Evolutionary conservation across 2,888 invertebrate genomes (phyloP).

Genomic region (Megalurothrips usitatus): DNA sequence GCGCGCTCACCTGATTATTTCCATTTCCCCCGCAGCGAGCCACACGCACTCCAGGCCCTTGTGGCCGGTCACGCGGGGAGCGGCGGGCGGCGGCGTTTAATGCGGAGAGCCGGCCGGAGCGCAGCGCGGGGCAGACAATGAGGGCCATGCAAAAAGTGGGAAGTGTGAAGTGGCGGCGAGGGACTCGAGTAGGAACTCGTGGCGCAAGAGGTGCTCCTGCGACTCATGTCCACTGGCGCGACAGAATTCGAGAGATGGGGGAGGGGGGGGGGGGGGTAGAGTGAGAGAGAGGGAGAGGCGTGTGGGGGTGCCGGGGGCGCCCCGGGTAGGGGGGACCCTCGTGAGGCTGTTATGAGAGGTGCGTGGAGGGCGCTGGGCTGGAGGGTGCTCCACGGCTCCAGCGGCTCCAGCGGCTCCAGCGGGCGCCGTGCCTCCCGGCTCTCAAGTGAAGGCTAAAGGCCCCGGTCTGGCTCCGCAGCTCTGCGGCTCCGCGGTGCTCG

Average conservation of each 20-base stretch:
- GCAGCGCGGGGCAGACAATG: neutral
- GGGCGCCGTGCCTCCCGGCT: too few species aligned
- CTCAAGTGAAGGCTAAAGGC: neutral
- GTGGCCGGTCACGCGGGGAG: too few species aligned
- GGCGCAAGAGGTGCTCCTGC: neutral
- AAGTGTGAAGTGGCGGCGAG: neutral
- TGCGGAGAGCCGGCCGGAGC: neutral
- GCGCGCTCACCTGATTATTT: too few species aligned
- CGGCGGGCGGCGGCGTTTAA: neutral
- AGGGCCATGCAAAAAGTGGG: neutral
- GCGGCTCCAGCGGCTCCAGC: too few species aligned
- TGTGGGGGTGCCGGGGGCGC: neutral
- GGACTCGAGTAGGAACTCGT: conserved; percentile 11
- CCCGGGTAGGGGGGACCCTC: neutral
- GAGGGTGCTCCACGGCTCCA: neutral
- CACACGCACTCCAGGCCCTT: too few species aligned
- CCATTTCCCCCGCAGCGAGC: too few species aligned
- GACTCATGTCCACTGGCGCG: neutral
- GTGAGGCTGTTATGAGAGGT: neutral
- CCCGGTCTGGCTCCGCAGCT: neutral
- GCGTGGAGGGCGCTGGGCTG: neutral
- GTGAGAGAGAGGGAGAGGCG: neutral
- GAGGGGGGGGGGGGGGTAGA: neutral
- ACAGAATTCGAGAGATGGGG: neutral
- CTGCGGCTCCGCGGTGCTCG: neutral